Percentiles rank a stretch among this genome's conserved stretches.
Conservation (phyloP, 2,113 vertebrate species). For the Indri indri region DNA sequence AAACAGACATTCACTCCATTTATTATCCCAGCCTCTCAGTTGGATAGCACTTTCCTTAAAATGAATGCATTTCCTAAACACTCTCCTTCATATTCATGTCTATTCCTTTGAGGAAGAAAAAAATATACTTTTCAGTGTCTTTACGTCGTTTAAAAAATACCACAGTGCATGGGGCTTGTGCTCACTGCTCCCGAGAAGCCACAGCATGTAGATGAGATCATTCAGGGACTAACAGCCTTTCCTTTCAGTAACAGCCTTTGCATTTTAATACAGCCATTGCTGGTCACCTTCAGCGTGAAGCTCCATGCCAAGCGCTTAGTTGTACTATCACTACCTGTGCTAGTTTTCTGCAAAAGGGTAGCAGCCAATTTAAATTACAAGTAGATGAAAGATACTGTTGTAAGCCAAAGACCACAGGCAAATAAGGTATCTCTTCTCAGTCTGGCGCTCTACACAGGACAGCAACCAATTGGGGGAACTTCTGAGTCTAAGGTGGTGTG, state of each 20-base stretch:
- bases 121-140: neutral
- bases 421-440: neutral
- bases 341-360: neutral
- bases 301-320: neutral
- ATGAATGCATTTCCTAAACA: neutral
- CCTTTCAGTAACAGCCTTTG: neutral
- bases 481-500: neutral
- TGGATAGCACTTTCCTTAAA: conserved; percentile 33
- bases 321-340: neutral
- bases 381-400: neutral
- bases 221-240: neutral
- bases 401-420: neutral
- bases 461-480: neutral
- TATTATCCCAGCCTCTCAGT: neutral
- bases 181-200: neutral
- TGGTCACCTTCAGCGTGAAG: neutral
- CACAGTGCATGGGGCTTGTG: neutral
- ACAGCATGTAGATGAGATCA: neutral
- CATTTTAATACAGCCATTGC: neutral
- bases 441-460: neutral
- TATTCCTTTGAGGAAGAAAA: neutral
- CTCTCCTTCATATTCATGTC: neutral
- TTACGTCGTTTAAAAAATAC: neutral
- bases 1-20: neutral
- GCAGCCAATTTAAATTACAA: conserved; percentile 9